Base-by-base conservation (phyloP, 2,113 vertebrate genomes). In the Peromyscus californicus region DNA sequence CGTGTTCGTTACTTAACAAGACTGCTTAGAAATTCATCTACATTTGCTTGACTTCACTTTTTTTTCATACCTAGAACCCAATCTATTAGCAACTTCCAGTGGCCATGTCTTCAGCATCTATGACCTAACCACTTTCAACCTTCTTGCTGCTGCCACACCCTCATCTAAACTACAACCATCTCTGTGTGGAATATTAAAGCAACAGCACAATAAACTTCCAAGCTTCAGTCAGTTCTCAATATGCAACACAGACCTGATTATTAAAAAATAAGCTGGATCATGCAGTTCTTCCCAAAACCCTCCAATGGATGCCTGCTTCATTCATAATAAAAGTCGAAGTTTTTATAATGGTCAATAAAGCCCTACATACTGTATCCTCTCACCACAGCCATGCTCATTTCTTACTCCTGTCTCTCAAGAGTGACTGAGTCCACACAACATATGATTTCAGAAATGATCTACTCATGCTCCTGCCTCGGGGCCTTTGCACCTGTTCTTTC, bases 221-320 rank as follows among this genome's bases (percentile, higher is more conserved):
- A 85, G 42, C 76, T 33, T 36, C 74, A 72, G 61, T 93, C 6
- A 12, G 54, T 29, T 79, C 29, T 96, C 57, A 75, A 48, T 2
- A 82, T 72, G 42, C 6, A 63, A 89, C 29, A 19, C 17, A 94
- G 22, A 96, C 39, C 51, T 84, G 48, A 61, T 74, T 29, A 84
- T 79, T 88, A 90, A 90, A 69, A 92, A n/a, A 83, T n/a, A 80
- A 92, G 24, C 57, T 22, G 95, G 24, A 79, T n/a, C 7, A n/a
- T 22, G 85, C 61, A 22, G 89, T 69, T 92, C 15, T 93, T 93
- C 72, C 90, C 67, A 96, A 90, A 95, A 96, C 17, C 61, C 65
- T 75, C 39, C 83, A 91, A 61, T 42, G 59, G 10, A 57, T 82
- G 8, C 36, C n/a, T 39, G 39, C n/a, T 39, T 39, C 17, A 39